These are phyloP conservation scores for Phengaris alcon DNA, from an alignment of 2,888 invertebrate species.

Conservation along the genomic window DNA sequence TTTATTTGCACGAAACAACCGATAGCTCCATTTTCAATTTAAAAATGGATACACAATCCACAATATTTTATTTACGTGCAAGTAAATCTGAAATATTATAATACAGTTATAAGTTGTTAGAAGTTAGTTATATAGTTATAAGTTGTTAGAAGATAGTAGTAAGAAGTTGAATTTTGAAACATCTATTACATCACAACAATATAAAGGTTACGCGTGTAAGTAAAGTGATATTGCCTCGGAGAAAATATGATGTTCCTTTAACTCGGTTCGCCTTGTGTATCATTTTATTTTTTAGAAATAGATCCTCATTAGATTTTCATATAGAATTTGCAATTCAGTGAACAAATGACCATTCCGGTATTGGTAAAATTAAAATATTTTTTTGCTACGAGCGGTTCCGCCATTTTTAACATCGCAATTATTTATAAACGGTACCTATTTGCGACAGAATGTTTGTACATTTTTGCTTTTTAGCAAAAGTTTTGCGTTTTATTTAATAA, in stretches of 20 bases:
- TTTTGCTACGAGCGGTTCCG: slow-evolving; percentile 1
- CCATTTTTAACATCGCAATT: slow-evolving; percentile 3
- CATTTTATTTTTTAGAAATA: slow-evolving; percentile 11
- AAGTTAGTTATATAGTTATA: too few relatives aligned
- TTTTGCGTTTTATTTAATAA: slow-evolving; percentile 15
- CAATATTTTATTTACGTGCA: not conserved
- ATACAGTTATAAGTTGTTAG: too few relatives aligned
- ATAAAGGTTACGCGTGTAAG: slow-evolving; percentile 8
- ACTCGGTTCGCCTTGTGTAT: slow-evolving; percentile 12
- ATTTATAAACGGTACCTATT: not conserved
- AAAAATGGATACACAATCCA: not conserved
- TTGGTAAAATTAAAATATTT: slow-evolving; percentile 12
- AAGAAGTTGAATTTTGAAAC: not conserved
- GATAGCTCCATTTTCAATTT: not conserved
- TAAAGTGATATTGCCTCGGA: slow-evolving; percentile 18
- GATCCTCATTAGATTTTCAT: not conserved
- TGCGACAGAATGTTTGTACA: not conserved
- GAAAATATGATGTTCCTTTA: slow-evolving; percentile 1
- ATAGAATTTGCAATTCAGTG: not conserved
- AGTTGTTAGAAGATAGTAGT: too few relatives aligned
- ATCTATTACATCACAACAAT: not conserved
- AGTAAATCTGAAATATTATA: not conserved
- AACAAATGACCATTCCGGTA: not conserved
- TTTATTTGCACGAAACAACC: not conserved
- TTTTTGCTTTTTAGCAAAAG: slow-evolving; percentile 14